phyloP scores from a whole-genome alignment of 1,140 invertebrate genomes.

The Leptopilina boulardi region DNA sequence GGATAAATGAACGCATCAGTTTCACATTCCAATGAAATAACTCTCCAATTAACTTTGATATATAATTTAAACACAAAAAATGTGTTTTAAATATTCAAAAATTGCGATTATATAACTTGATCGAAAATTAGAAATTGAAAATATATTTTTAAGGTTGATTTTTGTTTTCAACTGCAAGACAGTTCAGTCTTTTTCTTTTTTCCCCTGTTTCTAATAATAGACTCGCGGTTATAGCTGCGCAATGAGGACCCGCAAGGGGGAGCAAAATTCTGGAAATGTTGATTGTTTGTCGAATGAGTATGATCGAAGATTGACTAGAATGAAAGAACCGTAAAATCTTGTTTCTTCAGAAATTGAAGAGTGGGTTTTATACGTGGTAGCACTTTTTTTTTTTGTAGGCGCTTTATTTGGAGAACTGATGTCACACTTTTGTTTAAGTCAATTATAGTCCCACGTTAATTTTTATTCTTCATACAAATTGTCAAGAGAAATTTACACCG shows the following conservation, averaged over 20 bases:
- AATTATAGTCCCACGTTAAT: slow-evolving; percentile 30
- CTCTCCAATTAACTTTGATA: slow-evolving; percentile 8
- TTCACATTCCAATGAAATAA: not conserved
- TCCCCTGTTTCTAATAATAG: slow-evolving; percentile 31
- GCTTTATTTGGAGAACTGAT: slow-evolving; percentile 18
- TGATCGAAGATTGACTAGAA: slow-evolving; percentile 24
- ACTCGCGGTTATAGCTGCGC: slow-evolving; percentile 8
- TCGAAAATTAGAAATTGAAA: not conserved
- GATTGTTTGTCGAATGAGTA: not conserved
- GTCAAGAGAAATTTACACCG: not conserved
- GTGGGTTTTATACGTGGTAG: slow-evolving; percentile 25
- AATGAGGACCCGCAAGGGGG: slow-evolving; percentile 21
- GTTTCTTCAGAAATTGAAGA: not conserved
- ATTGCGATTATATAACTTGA: slow-evolving; percentile 16
- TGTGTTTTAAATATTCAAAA: not conserved
- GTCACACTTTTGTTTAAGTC: not conserved
- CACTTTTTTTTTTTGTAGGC: not conserved
- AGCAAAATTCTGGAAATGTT: slow-evolving; percentile 9
- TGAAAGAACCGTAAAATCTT: slow-evolving; percentile 25
- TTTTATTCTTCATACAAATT: slow-evolving; percentile 4
- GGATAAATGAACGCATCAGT: slow-evolving; percentile 22
- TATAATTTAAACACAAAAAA: not conserved
- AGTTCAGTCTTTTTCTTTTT: slow-evolving; percentile 8
- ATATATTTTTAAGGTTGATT: not conserved
- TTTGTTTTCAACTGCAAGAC: not conserved